A percentile compares a stretch with the other conserved stretches of the same genome.
Evolutionary conservation across 2,797 vertebrate species (phyloP).

Genomic region (Malurus leucopterus): DNA sequence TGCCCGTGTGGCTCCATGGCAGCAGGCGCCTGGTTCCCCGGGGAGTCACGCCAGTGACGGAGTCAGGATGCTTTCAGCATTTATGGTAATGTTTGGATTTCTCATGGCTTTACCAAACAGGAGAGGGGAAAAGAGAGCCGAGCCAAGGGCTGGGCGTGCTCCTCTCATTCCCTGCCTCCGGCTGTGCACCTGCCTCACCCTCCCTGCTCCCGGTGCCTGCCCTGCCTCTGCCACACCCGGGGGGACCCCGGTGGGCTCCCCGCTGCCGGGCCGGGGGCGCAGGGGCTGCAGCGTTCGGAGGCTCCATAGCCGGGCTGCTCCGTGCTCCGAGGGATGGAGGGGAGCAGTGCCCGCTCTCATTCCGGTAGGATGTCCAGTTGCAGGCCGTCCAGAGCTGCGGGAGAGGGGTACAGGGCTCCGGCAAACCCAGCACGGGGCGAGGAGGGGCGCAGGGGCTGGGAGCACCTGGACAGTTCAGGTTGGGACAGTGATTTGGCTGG

Average conservation of each 20-base stretch:
- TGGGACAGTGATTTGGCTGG: background rate
- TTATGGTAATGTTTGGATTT: slow-evolving; percentile 75
- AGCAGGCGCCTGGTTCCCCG: background rate
- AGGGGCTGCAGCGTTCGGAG: background rate
- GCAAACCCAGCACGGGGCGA: fast-evolving
- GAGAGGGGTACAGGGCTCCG: background rate
- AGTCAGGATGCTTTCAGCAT: slow-evolving; percentile 63
- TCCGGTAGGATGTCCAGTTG: background rate
- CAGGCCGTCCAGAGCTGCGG: background rate
- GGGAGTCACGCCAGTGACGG: background rate
- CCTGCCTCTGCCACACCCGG: fast-evolving
- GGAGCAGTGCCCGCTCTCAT: background rate
- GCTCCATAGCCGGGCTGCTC: background rate
- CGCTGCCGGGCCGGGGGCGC: fast-evolving
- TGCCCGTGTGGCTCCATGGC: background rate
- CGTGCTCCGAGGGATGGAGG: background rate
- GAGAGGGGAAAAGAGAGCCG: background rate
- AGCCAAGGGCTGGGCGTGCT: background rate
- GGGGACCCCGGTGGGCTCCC: background rate
- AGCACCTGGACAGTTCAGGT: fast-evolving
- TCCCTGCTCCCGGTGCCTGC: background rate
- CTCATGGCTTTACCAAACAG: background rate
- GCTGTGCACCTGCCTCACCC: background rate
- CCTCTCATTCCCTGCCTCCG: fast-evolving
- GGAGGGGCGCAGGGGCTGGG: background rate